Evolutionary conservation across 2,797 vertebrate genomes (phyloP), one percentile per base, ranked within the genome.

Genomic region (Microctenopoma steveboyesi): DNA sequence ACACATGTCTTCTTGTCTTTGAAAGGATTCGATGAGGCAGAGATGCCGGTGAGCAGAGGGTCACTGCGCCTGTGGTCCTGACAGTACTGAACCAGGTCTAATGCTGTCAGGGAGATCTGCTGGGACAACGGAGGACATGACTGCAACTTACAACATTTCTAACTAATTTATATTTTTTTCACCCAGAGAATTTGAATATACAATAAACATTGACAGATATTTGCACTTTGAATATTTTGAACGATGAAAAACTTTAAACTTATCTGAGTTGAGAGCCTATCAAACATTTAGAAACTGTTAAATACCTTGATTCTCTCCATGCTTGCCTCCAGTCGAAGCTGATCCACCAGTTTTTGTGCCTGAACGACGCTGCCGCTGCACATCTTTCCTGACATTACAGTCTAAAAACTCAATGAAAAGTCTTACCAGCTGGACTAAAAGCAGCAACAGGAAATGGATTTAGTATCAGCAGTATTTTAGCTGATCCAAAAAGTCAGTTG

Each of bases 1-100:
- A 91, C 74, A 1, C 95, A 96, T 56, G 88, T 92, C 87, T 95
- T 95, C 92, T 95, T 96, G 40, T 95, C 95, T 88, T 95, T 95
- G 87, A 95, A 97, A 16, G 95, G 95, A 72, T 95, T 96, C 74
- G 92, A 92, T 0, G 95, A 93, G 4, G 94, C 86, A 0, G 92
- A 86, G 45, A 96, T 95, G 68, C 95, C 94, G 7, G 89, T 93
- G 40, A 96, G 86, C 69, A 96, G 93, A 9, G 95, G 94, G 84
- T 96, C 95, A 0, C 87, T 93, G 75, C 92, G 91, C 51, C 91
- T 80, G 83, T 96, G 91, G 13, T 95, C 94, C 61, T 83, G 92
- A 79, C 95, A 96, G 86, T 94, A 95, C 79, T 89, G 94, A 53
- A 95, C 88, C 79, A 96, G 71, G 69, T 96, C 94, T 3, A 87